A percentile compares a stretch with the other conserved stretches of the same genome.
These are phyloP conservation scores for Chrysolina haemoptera DNA, from an alignment of 2,888 invertebrate species.

Conservation along the genomic window DNA sequence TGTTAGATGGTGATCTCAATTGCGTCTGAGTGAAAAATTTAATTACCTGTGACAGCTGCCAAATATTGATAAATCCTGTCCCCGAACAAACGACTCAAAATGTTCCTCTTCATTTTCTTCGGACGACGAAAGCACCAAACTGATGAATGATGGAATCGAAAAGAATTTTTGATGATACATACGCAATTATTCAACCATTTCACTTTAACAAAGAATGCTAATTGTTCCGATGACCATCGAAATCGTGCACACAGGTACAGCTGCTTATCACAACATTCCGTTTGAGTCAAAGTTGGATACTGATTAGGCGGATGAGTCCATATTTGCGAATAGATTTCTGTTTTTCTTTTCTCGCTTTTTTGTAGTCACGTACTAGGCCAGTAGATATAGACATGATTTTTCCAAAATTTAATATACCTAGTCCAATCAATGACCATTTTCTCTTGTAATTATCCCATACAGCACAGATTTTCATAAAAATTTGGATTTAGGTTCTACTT, in stretches of 20 bases:
- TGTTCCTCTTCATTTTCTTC: conserved; percentile 13
- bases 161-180: background rate
- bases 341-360: background rate
- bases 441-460: too few species aligned
- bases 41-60: conserved; percentile 57
- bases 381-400: too few species aligned
- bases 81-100: conserved; percentile 19
- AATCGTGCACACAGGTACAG: conserved; percentile 10
- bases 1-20: background rate
- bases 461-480: too few species aligned
- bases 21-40: background rate
- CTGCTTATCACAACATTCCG: conserved; percentile 5
- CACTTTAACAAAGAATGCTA: background rate
- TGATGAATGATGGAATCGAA: background rate
- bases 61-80: conserved; percentile 55
- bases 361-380: too few species aligned
- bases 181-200: background rate
- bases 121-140: background rate
- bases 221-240: conserved; percentile 2
- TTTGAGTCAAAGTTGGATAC: background rate
- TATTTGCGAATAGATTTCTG: background rate
- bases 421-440: too few species aligned
- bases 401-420: too few species aligned
- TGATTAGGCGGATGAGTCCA: background rate
- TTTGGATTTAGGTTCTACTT: too few species aligned